Evolutionary conservation across 2,797 vertebrate genomes (phyloP), one percentile per base, ranked within the genome.

Genomic region (Phaenicophaeus curvirostris): DNA sequence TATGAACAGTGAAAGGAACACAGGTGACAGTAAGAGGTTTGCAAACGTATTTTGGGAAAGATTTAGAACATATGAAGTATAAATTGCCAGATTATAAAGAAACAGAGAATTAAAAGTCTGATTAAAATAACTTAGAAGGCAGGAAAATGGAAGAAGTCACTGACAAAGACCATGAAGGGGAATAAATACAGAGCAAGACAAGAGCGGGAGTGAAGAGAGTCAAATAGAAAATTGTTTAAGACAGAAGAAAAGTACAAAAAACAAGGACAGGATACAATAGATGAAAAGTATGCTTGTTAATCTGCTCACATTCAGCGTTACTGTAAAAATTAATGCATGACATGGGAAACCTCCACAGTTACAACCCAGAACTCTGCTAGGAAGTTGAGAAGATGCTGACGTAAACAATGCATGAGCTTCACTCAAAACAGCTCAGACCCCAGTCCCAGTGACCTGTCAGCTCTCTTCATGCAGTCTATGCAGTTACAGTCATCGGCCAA

Each of bases 351-450:
- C 37, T 13, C 23, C 42, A 42, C 14, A 50, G 13, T 30, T 31
- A 35, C 1, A 9, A 53, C 35, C 35, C 63, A 69, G 28, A 63
- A 39, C 9, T 8, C 6, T 69, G 13, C 31, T 23, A 8, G 9
- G 11, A 63, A 69, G 24, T 11, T 50, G 37, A 61, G 53, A 68
- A 62, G 51, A 19, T n/a, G 31, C 27, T 30, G 27, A 76, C 9
- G 37, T 68, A 55, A 18, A 46, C 13, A 16, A 46, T 9, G 37
- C 23, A 58, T 0, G 0, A 90, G 28, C 9, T 21, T 53, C 1
- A 0, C 21, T 31, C 16, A 41, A 42, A 67, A 44, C 8, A 77
- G 41, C 11, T 0, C 0, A 77, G 57, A 69, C 7, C 8, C 35
- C 24, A 27, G 15, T 28, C 28, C 31, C 31, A 31, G 23, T 13